Base-by-base conservation (phyloP, 2,797 vertebrate species). In the Gobio occitaniae region DNA sequence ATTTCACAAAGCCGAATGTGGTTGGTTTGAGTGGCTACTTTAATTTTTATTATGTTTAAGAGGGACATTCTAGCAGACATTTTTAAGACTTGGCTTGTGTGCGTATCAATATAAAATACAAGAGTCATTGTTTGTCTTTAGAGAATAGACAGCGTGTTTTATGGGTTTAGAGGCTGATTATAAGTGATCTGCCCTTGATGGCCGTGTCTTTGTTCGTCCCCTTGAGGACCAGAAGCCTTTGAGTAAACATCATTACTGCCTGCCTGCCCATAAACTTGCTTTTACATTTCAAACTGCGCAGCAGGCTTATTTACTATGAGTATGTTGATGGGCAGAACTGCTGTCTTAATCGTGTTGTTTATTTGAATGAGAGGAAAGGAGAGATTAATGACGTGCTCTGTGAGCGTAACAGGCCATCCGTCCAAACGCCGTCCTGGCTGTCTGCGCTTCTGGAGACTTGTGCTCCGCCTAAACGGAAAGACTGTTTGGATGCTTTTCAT, bases 191-290 rank as follows among this genome's bases (percentile, higher is more conserved):
- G 65, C 44, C 16, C 70, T 76, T 32, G 80, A 82, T 87, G 83
- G 59, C 25, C 3, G 5, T 74, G 25, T 48, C 48, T 82, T 65
- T 29, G 38, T 84, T 65, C 36, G 10, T 82, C 68, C 82, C 52
- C 65, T 61, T 83, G 76, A 77, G 82, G 75, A 86, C 47, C 47
- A 63, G 70, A 83, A 75, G 80, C 83, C 47, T 84, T 79, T 80
- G 32, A 84, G 69, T 85, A 85, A 89, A 87, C 86, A 86, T 84
- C 83, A 82, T 84, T 85, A 78, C 29, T 11, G 83, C 54, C 77
- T 50, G 80, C 50, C 83, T 78, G 54, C 76, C 66, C 50, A 48
- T 69, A 85, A 76, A 83, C 83, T 86, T 77, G 63, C 82, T 82
- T 59, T 47, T 66, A 78, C 71, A 72, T 82, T 85, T 78, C 29